Conservation (phyloP, 2,113 vertebrate species). For the Pelobates fuscus region DNA sequence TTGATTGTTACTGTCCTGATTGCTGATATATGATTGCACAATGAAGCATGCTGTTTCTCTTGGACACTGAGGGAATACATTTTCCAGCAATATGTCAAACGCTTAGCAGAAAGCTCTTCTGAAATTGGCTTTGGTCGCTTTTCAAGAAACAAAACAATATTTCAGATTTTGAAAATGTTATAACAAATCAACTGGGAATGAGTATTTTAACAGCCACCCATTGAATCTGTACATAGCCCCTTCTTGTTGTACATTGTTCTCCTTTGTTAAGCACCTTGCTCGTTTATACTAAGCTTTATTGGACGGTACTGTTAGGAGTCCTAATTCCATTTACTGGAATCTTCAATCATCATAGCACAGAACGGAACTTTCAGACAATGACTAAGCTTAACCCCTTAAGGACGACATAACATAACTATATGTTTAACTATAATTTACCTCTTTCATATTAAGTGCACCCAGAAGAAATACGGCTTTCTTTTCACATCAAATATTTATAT, state of each 20-base stretch:
- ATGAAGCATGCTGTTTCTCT: slow-evolving; percentile 54
- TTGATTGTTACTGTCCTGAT: slow-evolving; percentile 52
- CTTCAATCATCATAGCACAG: too few species aligned
- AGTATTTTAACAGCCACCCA: slow-evolving; percentile 39
- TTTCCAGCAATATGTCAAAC: slow-evolving; percentile 56
- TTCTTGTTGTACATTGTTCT: background rate
- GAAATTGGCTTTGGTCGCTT: slow-evolving; percentile 32
- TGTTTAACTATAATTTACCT: too few species aligned
- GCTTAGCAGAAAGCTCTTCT: slow-evolving; percentile 27
- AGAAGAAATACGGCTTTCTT: too few species aligned
- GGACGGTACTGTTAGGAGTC: background rate
- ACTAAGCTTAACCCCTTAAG: too few species aligned
- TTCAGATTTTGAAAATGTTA: slow-evolving; percentile 50
- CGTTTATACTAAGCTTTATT: slow-evolving; percentile 1
- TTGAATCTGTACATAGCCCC: background rate
- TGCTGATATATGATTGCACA: slow-evolving; percentile 51
- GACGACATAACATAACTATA: too few species aligned
- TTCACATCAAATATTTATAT: too few species aligned
- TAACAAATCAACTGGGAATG: slow-evolving; percentile 29
- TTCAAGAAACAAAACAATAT: slow-evolving; percentile 49
- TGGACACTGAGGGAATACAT: slow-evolving; percentile 15
- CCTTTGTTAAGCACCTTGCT: background rate
- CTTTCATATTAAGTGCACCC: too few species aligned
- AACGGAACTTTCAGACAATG: too few species aligned
- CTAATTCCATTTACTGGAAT: too few species aligned